Evolutionary conservation across 1,140 invertebrate species (phyloP).

Genomic region (Lordiphosa stackelbergi): DNA sequence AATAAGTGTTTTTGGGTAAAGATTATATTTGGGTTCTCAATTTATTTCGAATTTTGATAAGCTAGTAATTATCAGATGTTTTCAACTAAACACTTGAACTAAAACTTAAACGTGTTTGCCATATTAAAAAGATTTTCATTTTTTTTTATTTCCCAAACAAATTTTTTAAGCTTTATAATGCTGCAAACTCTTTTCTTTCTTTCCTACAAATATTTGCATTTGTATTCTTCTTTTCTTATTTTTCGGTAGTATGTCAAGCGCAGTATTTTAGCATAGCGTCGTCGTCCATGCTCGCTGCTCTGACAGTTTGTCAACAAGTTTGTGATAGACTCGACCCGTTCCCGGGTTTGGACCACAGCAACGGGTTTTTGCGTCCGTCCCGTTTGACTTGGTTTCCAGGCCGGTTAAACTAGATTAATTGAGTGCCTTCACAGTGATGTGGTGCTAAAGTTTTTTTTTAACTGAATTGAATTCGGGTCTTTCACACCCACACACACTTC

Average conservation of each 20-base stretch:
- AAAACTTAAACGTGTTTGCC: no score
- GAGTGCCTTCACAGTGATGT: slow-evolving; percentile 38
- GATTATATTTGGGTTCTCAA: no score
- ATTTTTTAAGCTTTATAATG: background rate
- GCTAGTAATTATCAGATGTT: no score
- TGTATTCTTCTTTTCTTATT: slow-evolving; percentile 26
- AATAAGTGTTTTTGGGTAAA: no score
- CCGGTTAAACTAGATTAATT: slow-evolving; percentile 75
- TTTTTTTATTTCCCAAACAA: no score
- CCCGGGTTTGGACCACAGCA: slow-evolving; percentile 23
- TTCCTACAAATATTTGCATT: background rate
- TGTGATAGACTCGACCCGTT: slow-evolving; percentile 41
- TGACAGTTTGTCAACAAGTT: slow-evolving; percentile 68
- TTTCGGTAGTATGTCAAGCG: slow-evolving; percentile 31
- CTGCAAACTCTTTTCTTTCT: background rate
- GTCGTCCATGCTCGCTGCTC: slow-evolving; percentile 21
- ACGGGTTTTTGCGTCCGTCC: slow-evolving; percentile 17
- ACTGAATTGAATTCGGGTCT: slow-evolving; percentile 60
- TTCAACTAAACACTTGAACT: no score
- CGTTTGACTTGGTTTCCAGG: slow-evolving; percentile 52
- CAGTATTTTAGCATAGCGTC: slow-evolving; percentile 12
- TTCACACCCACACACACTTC: slow-evolving; percentile 25
- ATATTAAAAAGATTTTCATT: no score
- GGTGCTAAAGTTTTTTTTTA: slow-evolving; percentile 20
- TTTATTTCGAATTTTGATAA: no score